These are phyloP conservation scores for Melanotaenia trifasciata DNA, from an alignment of 2,797 vertebrate species.

Conservation along the genomic window DNA sequence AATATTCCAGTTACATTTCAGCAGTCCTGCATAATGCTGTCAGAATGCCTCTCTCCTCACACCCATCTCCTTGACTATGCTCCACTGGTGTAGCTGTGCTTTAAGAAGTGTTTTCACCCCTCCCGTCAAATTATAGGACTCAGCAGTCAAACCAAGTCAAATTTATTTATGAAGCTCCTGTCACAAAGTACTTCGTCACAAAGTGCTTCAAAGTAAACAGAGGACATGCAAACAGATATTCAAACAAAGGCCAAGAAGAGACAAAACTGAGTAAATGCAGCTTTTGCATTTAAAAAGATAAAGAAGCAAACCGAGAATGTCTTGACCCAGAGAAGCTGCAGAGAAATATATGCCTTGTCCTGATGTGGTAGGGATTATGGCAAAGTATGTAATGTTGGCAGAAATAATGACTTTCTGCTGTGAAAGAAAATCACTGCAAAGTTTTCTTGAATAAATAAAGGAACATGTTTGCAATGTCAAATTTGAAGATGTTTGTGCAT, in stretches of 20 bases:
- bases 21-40: conserved; percentile 53
- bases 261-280: conserved; percentile 13
- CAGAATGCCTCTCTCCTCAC: conserved; percentile 32
- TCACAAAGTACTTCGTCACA: conserved; percentile 51
- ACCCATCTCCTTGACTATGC: conserved; percentile 31
- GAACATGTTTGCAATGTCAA: neutral
- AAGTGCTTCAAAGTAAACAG: conserved; percentile 44
- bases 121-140: conserved; percentile 48
- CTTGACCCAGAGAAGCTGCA: conserved; percentile 2
- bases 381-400: conserved; percentile 26
- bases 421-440: conserved; percentile 15
- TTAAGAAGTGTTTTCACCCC: conserved; percentile 51
- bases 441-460: neutral
- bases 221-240: conserved; percentile 35
- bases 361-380: conserved; percentile 13
- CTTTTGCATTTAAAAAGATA: conserved; percentile 5
- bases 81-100: conserved; percentile 36
- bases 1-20: conserved; percentile 58
- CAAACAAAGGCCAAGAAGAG: conserved; percentile 20
- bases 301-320: conserved; percentile 4
- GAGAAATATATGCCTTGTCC: conserved; percentile 11
- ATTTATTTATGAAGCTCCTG: conserved; percentile 59
- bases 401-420: conserved; percentile 36
- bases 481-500: neutral
- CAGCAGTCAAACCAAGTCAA: conserved; percentile 52